A percentile compares a stretch with the other conserved stretches of the same genome.
These are phyloP conservation scores for Muscicapa adusta DNA, from an alignment of 2,113 vertebrate genomes.

Conservation along the genomic window DNA sequence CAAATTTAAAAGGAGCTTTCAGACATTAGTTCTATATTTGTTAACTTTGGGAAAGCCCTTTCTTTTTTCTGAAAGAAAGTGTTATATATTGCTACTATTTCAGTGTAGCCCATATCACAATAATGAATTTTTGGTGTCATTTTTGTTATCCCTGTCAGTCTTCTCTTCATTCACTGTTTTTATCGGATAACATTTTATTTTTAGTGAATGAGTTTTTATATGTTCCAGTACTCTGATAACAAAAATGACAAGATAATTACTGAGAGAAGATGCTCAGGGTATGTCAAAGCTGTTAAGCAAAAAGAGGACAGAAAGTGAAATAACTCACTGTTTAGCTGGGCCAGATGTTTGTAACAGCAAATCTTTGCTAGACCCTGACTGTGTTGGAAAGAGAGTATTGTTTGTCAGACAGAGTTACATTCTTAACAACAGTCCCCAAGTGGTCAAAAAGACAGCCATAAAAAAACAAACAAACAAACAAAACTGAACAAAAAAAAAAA, in stretches of 20 bases:
- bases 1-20: background rate
- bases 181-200: background rate
- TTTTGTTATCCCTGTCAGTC: background rate
- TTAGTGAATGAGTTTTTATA: background rate
- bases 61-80: background rate
- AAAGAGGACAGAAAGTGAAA: background rate
- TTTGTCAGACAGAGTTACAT: background rate
- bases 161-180: background rate
- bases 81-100: background rate
- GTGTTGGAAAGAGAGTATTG: background rate
- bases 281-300: background rate
- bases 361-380: background rate
- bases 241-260: background rate
- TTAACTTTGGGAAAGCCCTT: background rate
- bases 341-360: background rate
- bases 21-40: background rate
- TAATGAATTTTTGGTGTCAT: background rate
- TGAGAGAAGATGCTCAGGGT: background rate
- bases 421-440: background rate
- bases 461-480: background rate
- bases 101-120: background rate
- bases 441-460: background rate
- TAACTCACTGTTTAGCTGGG: background rate
- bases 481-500: no score
- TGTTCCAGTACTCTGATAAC: background rate